These are phyloP conservation scores for Pygocentrus nattereri DNA, from an alignment of 2,797 vertebrate genomes.

Conservation along the genomic window DNA sequence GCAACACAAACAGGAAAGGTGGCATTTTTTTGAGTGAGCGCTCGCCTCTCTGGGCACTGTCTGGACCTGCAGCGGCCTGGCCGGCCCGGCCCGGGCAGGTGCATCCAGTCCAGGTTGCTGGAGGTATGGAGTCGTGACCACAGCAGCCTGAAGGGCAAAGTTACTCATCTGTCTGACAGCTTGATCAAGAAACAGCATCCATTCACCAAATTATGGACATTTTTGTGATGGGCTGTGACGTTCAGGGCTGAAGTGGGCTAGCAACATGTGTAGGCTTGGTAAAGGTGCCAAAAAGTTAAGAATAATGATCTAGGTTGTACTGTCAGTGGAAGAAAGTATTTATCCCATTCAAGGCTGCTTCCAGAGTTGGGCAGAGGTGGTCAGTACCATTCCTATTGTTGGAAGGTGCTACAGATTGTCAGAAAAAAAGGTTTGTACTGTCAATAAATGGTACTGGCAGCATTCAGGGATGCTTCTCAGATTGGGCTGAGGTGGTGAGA, in stretches of 20 bases:
- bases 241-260: neutral
- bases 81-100: constrained; percentile 71
- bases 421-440: too few relatives aligned
- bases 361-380: neutral
- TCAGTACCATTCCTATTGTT: neutral
- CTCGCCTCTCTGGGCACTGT: constrained; percentile 79
- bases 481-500: neutral
- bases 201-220: neutral
- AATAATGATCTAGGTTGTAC: neutral
- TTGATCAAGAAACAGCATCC: neutral
- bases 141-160: constrained; percentile 54
- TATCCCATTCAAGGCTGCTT: neutral
- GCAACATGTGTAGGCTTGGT: neutral
- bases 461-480: neutral
- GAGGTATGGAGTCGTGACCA: constrained; percentile 68
- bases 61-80: constrained; percentile 79
- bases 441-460: too few relatives aligned
- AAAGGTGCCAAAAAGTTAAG: neutral
- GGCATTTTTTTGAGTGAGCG: constrained; percentile 84
- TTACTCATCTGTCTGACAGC: constrained; percentile 24
- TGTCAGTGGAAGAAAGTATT: neutral
- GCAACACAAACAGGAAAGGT: constrained; percentile 86
- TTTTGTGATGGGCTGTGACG: neutral
- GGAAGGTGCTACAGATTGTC: neutral
- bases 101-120: constrained; percentile 70